Evolutionary conservation across 2,888 invertebrate species (phyloP), one percentile per base, ranked within the genome.

Genomic region (Lamproptera curius): DNA sequence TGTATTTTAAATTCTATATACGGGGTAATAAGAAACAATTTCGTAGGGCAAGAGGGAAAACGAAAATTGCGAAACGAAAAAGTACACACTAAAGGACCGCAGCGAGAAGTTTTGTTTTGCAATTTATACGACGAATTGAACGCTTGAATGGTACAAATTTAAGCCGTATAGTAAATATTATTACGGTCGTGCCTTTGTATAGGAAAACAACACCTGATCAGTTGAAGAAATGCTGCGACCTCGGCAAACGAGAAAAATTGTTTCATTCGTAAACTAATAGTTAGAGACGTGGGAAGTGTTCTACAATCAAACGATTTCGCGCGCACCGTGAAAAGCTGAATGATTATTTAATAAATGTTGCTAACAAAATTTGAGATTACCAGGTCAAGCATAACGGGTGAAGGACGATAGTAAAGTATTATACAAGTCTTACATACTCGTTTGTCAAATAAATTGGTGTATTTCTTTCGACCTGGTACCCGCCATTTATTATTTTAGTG

Each of bases 191-290:
- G 59, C 57, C 65, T 2, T 40, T 37, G 54, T 58, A 51, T 14
- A 31, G 33, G 11, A 16, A 3, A 9, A 26, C 42, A 50, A 53
- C 20, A 77, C 67, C 76, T 72, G 82, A 70, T 79, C 71, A 77
- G 80, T 70, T 70, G 65, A 78, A 81, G 79, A 80, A 79, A 80
- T 76, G 63, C 51, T 57, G 59, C 70, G 81, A 74, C 83, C 82
- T 81, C 81, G 75, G 60, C 45, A 52, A 72, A 76, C 70, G 61
- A 65, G 36, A 44, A 36, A 40, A 40, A 44, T 40, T 3, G 31
- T 49, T 49, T 40, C 35, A 44, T 39, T 44, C 26, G 15, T 20
- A 10, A 15, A 28, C 33, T 40, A 38, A 11, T 1, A 17, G 16
- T n/a, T 13, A 9, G 14, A 16, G 20, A 42, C 39, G 38, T 39